These are phyloP conservation scores for Montipora capitata DNA, from an alignment of 92 coral and sea anemone genomes.

Conservation along the genomic window DNA sequence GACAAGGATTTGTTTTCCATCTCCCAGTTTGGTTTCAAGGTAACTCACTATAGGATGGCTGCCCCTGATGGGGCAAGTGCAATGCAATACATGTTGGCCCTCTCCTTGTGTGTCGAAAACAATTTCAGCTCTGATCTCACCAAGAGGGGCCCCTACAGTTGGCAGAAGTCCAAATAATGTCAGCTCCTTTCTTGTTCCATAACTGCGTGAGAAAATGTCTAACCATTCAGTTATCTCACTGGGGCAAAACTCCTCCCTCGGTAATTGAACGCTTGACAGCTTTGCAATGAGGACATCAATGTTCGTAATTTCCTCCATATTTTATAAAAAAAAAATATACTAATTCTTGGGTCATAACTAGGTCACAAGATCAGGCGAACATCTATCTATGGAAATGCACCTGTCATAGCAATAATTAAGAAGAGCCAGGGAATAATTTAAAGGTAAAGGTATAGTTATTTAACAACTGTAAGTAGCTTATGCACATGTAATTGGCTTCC, in stretches of 20 bases:
- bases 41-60: constrained; percentile 36
- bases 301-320: constrained; percentile 21
- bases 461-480: background rate
- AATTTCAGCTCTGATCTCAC: constrained; percentile 36
- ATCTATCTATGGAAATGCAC: background rate
- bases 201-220: constrained; percentile 31
- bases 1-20: constrained; percentile 39
- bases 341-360: background rate
- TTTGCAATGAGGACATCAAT: constrained; percentile 27
- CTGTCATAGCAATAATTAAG: background rate
- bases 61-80: constrained; percentile 71
- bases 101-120: constrained; percentile 40
- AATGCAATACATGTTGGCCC: constrained; percentile 45
- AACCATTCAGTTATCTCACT: constrained; percentile 33
- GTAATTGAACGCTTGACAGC: constrained; percentile 10
- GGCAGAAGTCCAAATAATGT: constrained; percentile 33
- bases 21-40: constrained; percentile 41
- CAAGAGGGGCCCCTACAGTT: constrained; percentile 48
- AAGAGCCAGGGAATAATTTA: background rate
- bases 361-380: background rate
- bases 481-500: constrained; percentile 24
- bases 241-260: constrained; percentile 42
- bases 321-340: background rate
- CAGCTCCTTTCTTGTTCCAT: constrained; percentile 48
- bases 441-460: background rate